Percentiles rank a stretch among this genome's conserved stretches.
Conservation (phyloP, 2,113 vertebrate genomes). For the Amblyopsis rosae region DNA sequence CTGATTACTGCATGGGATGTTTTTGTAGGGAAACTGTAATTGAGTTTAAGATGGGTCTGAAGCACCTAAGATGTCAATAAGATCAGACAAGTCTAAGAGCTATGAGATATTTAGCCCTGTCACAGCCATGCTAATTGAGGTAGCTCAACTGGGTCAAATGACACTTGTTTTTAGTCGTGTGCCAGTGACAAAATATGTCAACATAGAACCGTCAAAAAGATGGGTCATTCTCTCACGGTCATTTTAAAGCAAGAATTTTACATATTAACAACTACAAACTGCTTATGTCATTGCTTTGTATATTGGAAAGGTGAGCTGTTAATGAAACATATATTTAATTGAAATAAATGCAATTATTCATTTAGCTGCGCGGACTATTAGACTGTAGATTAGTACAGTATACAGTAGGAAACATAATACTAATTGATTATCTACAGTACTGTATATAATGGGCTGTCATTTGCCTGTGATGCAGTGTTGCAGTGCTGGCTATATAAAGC, state of each 20-base stretch:
- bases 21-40: too few species aligned
- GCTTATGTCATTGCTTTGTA: background rate
- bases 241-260: too few species aligned
- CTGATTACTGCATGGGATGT: too few species aligned
- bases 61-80: conserved; percentile 1
- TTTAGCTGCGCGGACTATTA: too few species aligned
- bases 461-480: background rate
- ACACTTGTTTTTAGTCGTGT: conserved; percentile 10
- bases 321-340: too few species aligned
- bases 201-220: conserved; percentile 13
- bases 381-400: too few species aligned
- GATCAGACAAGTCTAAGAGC: conserved; percentile 9
- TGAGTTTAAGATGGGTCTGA: background rate
- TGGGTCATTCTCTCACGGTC: background rate
- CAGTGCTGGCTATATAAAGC: background rate
- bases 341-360: too few species aligned
- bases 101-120: conserved; percentile 24
- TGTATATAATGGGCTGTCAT: background rate
- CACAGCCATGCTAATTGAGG: conserved; percentile 36
- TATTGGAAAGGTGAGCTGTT: too few species aligned
- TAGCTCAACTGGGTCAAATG: conserved; percentile 10
- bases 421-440: background rate
- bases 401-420: background rate
- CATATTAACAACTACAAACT: background rate
- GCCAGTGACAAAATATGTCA: conserved; percentile 11